Evolutionary conservation across 2,113 vertebrate species (phyloP), one percentile per base, ranked within the genome.

Genomic region (Orcinus orca): DNA sequence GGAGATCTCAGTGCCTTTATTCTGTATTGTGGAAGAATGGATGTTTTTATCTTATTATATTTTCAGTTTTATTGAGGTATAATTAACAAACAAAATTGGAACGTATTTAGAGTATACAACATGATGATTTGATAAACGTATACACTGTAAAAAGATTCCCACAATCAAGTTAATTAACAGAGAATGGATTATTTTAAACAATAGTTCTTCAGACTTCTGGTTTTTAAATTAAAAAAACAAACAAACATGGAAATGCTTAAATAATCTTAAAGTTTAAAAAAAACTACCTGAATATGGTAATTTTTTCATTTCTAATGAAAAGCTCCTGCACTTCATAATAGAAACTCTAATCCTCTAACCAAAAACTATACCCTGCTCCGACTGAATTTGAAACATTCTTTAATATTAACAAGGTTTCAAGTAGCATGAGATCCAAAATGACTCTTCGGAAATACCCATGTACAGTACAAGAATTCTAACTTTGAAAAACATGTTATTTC

Each of bases 401-500:
- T 62, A 88, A 21, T 81, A 85, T 60, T 88, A 80, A 74, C 2
- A 81, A 81, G 5, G 21, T 85, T 90, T 17, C 9, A 93, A 65
- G 6, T 18, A 90, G 20, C 83, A 60, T 50, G 5, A 90, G 8
- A 67, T 92, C 5, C 26, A 88, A 95, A 92, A 84, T 67, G 2
- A 90, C 70, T 96, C 23, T 60, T 90, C n/a, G 8, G 0, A 84
- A 50, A 6, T 50, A 50, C 29, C 3, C 11, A 93, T 14, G 36
- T 25, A 82, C 9, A 85, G n/a, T 25, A 81, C 9, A 85, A 38
- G 33, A 70, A 92, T 36, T 41, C 18, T 87, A 93, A 81, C 36
- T 80, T 70, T 93, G 23, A 91, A 95, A 94, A 87, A n/a, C 2
- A 33, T 60, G 12, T 38, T 90, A 92, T 88, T 94, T 96, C 36